phyloP scores from a whole-genome alignment of 2,113 vertebrate species.

The Todiramphus saurophagus region DNA sequence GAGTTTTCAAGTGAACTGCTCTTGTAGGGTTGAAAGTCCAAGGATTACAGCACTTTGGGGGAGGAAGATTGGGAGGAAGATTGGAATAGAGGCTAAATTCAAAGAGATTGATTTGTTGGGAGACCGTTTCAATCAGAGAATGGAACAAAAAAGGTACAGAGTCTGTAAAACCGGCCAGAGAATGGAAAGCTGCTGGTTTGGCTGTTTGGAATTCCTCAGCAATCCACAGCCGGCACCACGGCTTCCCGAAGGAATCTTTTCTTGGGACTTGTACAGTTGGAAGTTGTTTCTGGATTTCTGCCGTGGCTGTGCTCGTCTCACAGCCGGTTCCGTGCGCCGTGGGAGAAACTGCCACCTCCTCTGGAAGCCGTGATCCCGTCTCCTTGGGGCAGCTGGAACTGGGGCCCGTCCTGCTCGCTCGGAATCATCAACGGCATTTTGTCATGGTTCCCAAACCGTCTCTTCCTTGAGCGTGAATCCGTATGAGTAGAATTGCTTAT shows the following conservation, averaged over 20 bases:
- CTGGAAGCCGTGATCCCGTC: not conserved
- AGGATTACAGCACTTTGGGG: not conserved
- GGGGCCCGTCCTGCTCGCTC: not conserved
- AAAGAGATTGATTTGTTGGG: not conserved
- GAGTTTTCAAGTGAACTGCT: not conserved
- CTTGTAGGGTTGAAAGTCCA: not conserved
- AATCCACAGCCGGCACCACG: not conserved
- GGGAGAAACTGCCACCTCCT: not conserved
- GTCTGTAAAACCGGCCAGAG: not conserved
- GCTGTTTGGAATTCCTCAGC: not conserved
- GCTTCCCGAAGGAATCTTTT: not conserved
- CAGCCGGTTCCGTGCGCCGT: not conserved
- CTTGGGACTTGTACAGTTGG: not conserved
- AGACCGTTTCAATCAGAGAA: not conserved
- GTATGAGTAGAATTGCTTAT: not conserved
- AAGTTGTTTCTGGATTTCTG: not conserved
- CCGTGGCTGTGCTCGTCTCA: accelerated
- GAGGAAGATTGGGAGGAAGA: not conserved
- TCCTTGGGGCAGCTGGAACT: not conserved
- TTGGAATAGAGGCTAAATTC: not conserved
- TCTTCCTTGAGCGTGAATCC: not conserved
- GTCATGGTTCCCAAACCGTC: not conserved
- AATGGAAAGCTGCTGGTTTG: not conserved
- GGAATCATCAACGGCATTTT: not conserved
- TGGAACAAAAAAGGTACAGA: not conserved